phyloP scores from a whole-genome alignment of 64 coral and sea anemone genomes.

The Anthopleura sola region DNA sequence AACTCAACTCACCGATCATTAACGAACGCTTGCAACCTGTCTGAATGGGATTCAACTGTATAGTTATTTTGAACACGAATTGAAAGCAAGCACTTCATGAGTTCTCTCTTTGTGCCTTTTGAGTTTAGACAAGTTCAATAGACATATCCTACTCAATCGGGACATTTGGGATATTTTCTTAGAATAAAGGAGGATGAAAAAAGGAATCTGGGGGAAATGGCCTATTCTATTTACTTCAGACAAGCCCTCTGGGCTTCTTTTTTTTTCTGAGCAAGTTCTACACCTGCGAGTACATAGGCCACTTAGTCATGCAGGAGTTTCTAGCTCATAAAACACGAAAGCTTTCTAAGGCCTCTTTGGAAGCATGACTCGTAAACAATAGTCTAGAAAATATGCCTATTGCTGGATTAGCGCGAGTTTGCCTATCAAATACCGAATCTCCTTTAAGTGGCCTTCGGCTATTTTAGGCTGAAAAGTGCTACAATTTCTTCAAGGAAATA shows the following conservation, averaged over 20 bases:
- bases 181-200: not conserved
- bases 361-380: conserved; percentile 17
- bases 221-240: conserved; percentile 3
- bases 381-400: conserved; percentile 11
- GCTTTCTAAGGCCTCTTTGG: conserved; percentile 19
- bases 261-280: not conserved
- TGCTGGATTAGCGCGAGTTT: conserved; percentile 16
- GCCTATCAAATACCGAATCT: conserved; percentile 15
- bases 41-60: not conserved
- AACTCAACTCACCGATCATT: not conserved
- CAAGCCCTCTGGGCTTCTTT: conserved; percentile 13
- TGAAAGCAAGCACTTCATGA: not conserved
- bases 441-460: conserved; percentile 1
- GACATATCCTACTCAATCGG: no score
- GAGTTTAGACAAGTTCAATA: no score
- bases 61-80: conserved; percentile 6
- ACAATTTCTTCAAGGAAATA: conserved; percentile 15
- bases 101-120: no score
- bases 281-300: conserved; percentile 13
- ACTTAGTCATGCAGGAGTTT: conserved; percentile 20
- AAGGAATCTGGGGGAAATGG: not conserved
- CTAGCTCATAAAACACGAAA: conserved; percentile 13
- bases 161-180: not conserved
- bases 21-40: not conserved
- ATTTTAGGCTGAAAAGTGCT: not conserved